These are phyloP conservation scores for Gastracanthus pulcherrimus DNA, from an alignment of 2,888 invertebrate genomes.

Conservation along the genomic window DNA sequence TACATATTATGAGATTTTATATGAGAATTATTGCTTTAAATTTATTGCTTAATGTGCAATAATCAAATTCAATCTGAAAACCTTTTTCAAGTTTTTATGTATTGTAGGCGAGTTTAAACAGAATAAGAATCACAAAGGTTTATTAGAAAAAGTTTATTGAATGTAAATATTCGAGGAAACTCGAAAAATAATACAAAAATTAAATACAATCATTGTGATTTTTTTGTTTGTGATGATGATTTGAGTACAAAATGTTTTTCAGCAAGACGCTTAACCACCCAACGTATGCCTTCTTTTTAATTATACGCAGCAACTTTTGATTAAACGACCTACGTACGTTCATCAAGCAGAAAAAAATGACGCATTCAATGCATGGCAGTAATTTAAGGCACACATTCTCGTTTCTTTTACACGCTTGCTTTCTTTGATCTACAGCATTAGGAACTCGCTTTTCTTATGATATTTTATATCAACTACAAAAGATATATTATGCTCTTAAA, in stretches of 20 bases:
- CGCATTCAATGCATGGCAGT: background rate
- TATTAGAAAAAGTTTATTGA: constrained; percentile 38
- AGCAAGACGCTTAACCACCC: background rate
- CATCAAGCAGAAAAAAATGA: background rate
- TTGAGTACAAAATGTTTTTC: background rate
- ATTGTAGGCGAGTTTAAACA: background rate
- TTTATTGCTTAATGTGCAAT: too few species aligned
- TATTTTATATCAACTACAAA: background rate
- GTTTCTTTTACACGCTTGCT: background rate
- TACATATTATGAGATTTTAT: too few species aligned
- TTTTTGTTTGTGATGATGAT: background rate
- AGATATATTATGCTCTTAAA: constrained; percentile 14
- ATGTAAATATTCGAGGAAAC: constrained; percentile 17
- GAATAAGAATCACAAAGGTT: background rate
- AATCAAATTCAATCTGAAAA: too few species aligned
- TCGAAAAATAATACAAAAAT: constrained; percentile 31
- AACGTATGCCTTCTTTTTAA: background rate
- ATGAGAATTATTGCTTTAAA: too few species aligned
- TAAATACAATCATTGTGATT: constrained; percentile 21
- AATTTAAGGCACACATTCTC: background rate
- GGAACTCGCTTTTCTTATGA: background rate
- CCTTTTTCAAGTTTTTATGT: too few species aligned
- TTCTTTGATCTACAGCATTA: background rate
- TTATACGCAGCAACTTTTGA: background rate
- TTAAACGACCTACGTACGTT: background rate